A percentile compares a stretch with the other conserved stretches of the same genome.
phyloP scores from a whole-genome alignment of 2,113 vertebrate species.

The Tauraco erythrolophus region DNA sequence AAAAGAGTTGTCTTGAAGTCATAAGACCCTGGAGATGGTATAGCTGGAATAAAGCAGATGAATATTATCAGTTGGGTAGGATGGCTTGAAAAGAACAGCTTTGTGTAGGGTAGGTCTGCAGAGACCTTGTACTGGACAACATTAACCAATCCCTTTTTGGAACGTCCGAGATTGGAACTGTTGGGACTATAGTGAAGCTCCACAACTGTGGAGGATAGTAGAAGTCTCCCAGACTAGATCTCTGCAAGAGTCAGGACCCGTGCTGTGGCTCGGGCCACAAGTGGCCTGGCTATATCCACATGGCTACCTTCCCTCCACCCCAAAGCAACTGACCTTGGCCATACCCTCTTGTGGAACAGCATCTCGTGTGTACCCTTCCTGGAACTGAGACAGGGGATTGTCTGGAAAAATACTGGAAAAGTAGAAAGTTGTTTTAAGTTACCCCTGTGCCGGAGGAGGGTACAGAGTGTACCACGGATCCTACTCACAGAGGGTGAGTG shows the following conservation, averaged over 20 bases:
- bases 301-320: background rate
- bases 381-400: background rate
- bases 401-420: background rate
- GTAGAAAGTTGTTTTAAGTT: background rate
- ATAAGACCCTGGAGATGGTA: background rate
- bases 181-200: background rate
- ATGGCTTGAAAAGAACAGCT: background rate
- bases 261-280: background rate
- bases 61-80: background rate
- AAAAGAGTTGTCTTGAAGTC: background rate
- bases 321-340: background rate
- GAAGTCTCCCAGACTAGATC: background rate
- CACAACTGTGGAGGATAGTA: background rate
- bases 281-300: background rate
- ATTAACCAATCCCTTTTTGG: background rate
- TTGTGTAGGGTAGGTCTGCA: background rate
- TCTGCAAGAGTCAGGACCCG: background rate
- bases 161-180: background rate
- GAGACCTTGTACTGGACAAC: background rate
- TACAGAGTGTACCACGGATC: background rate
- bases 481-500: accelerated
- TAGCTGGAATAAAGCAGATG: background rate
- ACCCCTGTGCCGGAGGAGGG: background rate
- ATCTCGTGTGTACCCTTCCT: background rate
- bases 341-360: background rate